Evolutionary conservation across 2,797 vertebrate species (phyloP).

Genomic region (Phrynocephalus guinanensis): DNA sequence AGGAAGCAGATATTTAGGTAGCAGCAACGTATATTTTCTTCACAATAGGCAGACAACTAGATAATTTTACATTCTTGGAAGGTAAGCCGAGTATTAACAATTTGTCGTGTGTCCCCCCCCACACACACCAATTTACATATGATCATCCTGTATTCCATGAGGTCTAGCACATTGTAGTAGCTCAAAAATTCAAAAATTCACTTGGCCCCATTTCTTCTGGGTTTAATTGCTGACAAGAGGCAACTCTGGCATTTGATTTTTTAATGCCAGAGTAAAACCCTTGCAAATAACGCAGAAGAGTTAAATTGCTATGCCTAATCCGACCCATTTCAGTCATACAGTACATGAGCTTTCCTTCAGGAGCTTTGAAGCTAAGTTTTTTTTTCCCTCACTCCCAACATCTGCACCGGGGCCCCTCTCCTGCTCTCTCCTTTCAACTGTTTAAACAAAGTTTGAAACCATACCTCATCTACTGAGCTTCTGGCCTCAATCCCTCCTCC

Average conservation of each 20-base stretch:
- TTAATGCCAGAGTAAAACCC: background rate
- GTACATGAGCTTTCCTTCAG: background rate
- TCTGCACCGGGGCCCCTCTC: background rate
- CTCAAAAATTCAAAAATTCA: background rate
- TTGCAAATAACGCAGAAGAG: background rate
- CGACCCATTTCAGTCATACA: background rate
- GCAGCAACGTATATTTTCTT: background rate
- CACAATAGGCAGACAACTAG: background rate
- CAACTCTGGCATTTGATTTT: background rate
- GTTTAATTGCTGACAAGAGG: background rate
- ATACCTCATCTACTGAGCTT: background rate
- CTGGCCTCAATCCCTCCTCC: background rate
- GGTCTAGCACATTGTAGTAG: background rate
- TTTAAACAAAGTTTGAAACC: background rate
- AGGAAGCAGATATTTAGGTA: background rate
- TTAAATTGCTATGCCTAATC: background rate
- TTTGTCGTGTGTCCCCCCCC: background rate
- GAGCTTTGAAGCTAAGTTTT: background rate
- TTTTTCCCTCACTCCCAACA: background rate
- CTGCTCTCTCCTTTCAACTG: background rate
- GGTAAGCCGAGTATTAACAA: background rate
- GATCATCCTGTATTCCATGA: background rate
- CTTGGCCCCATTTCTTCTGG: background rate
- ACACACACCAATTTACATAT: background rate
- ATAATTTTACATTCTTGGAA: background rate